Base-by-base conservation (phyloP, 2,888 invertebrate species). In the Pilophorus perplexus region DNA sequence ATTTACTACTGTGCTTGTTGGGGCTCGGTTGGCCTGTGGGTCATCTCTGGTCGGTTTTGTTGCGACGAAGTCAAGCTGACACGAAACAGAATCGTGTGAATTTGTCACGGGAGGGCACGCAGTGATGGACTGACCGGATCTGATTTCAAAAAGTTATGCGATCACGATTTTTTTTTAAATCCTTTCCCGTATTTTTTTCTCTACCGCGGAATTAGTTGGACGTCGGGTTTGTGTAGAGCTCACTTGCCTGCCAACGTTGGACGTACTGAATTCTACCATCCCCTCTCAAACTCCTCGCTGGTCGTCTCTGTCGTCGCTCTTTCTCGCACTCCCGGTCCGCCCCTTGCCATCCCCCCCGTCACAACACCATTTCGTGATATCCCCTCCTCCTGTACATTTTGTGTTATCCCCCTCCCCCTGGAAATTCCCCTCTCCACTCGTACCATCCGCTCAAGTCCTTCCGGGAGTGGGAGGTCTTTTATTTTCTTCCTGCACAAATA, bases 1-100 rank as follows among this genome's bases (percentile, higher is more conserved):
- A 78, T 78, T 78, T 77, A 79, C 27, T 25, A 28, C 25, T 23
- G 25, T n/a, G n/a, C n/a, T n/a, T n/a, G n/a, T n/a, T n/a, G n/a
- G n/a, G n/a, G n/a, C n/a, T n/a, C n/a, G n/a, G n/a, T n/a, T n/a
- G n/a, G n/a, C n/a, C n/a, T n/a, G n/a, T n/a, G n/a, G n/a, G n/a
- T n/a, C n/a, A n/a, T n/a, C n/a, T n/a, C n/a, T 8, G 2, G 6
- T n/a, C 4, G 48, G 20, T 8, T 48, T 48, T 48, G 6, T 23
- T 48, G n/a, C 48, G 40, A 8, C 33, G 14, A 55, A 16, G 27
- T 37, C 37, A 37, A n/a, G n/a, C n/a, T n/a, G n/a, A n/a, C n/a
- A n/a, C n/a, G n/a, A n/a, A n/a, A n/a, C n/a, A n/a, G n/a, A n/a
- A n/a, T n/a, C n/a, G n/a, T n/a, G n/a, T n/a, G n/a, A n/a, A n/a